Conservation (phyloP, 30 jellyfish, hydroid and myxozoan genomes). For the Turritopsis rubra region DNA sequence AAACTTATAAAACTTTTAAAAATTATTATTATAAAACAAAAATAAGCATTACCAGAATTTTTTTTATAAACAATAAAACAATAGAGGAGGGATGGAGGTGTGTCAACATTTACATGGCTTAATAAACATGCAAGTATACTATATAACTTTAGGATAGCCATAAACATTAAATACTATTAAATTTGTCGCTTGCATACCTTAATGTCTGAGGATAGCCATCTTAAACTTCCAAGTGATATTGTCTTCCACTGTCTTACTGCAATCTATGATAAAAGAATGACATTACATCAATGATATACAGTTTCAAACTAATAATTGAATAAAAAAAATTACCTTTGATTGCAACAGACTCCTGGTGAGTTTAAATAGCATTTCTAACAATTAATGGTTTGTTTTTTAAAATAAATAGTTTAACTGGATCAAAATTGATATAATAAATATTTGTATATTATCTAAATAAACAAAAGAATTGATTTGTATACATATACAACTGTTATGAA, state of each 20-base stretch:
- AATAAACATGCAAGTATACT: background rate
- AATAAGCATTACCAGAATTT: too few relatives aligned
- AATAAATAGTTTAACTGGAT: too few relatives aligned
- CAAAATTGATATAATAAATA: too few relatives aligned
- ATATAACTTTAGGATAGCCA: too few relatives aligned
- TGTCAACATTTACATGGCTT: background rate
- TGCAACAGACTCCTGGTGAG: background rate
- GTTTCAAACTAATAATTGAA: background rate
- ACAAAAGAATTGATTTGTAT: too few relatives aligned
- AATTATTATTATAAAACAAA: too few relatives aligned
- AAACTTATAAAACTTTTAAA: background rate
- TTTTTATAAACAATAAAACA: background rate
- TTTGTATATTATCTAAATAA: too few relatives aligned
- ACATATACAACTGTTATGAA: too few relatives aligned
- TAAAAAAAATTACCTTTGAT: background rate
- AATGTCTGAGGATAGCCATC: background rate
- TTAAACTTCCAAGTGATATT: background rate
- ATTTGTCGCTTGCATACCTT: background rate
- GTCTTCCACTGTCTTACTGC: background rate
- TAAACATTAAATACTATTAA: too few relatives aligned
- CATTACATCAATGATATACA: background rate
- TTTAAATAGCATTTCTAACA: background rate
- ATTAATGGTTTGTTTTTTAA: too few relatives aligned
- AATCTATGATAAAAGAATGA: background rate
- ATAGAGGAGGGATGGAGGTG: background rate